phyloP scores from a whole-genome alignment of 2,113 vertebrate genomes.

The Dipodomys spectabilis region DNA sequence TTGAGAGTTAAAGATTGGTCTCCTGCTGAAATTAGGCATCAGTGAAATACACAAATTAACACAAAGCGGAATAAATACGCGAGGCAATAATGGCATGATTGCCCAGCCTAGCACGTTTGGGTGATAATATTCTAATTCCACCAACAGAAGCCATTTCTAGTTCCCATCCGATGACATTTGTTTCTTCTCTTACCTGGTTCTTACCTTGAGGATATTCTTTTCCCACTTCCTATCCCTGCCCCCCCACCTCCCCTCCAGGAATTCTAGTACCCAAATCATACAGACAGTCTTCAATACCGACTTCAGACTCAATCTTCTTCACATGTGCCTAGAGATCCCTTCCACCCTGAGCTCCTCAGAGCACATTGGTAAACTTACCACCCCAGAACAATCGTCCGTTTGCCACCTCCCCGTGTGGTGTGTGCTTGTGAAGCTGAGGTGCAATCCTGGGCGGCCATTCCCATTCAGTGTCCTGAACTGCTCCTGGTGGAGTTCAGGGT shows the following conservation, averaged over 20 bases:
- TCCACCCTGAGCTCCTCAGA: not conserved
- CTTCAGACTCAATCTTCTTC: not conserved
- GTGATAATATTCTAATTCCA: not conserved
- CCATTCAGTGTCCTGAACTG: not conserved
- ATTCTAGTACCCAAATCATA: not conserved
- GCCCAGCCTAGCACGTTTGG: not conserved
- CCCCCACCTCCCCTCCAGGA: not conserved
- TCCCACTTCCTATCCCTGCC: not conserved
- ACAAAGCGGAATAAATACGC: not conserved
- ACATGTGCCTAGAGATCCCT: not conserved
- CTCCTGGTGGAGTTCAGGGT: not conserved
- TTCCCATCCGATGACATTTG: not conserved
- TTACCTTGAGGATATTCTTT: not conserved
- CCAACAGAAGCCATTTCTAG: not conserved
- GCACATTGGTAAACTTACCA: not conserved
- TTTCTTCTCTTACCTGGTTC: not conserved
- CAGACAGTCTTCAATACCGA: not conserved
- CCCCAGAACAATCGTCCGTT: not conserved
- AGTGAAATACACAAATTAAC: not conserved
- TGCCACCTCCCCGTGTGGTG: accelerated
- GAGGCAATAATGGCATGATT: not conserved
- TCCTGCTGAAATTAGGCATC: slow-evolving; percentile 21
- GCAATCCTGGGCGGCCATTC: not conserved
- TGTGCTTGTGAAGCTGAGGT: not conserved
- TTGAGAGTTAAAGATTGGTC: slow-evolving; percentile 35